These are phyloP conservation scores for Drymodes brunneopygia DNA, from an alignment of 2,113 vertebrate species.

Conservation along the genomic window DNA sequence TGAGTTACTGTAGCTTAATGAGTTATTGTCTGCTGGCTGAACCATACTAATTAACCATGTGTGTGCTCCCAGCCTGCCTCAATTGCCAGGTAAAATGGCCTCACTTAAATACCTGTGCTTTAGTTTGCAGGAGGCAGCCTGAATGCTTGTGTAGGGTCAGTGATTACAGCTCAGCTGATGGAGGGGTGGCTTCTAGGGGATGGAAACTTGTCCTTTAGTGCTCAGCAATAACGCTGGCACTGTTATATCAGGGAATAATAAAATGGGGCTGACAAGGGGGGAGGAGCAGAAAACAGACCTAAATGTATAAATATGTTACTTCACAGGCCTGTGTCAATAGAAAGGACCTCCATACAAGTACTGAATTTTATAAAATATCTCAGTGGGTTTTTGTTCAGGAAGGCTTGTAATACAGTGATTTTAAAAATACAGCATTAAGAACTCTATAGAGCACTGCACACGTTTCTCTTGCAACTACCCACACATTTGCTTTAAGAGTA, in stretches of 20 bases:
- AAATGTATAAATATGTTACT: not conserved
- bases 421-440: not conserved
- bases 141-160: not conserved
- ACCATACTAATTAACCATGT: slow-evolving; percentile 51
- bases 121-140: not conserved
- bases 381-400: not conserved
- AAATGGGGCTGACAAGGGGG: not conserved
- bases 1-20: slow-evolving; percentile 53
- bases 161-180: not conserved
- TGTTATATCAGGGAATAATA: not conserved
- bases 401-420: not conserved
- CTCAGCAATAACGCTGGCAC: accelerated
- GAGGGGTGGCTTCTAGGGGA: not conserved
- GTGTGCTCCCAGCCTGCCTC: slow-evolving; percentile 2
- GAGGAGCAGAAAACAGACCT: not conserved
- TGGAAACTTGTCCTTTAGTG: not conserved
- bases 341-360: not conserved
- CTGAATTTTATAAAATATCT: not conserved
- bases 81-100: not conserved
- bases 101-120: not conserved
- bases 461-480: not conserved
- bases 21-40: slow-evolving; percentile 62
- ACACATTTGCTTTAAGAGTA: not conserved
- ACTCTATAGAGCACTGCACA: not conserved
- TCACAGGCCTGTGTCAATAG: not conserved